Evolutionary conservation across 2,113 vertebrate genomes (phyloP).

Genomic region (Rostratula benghalensis): DNA sequence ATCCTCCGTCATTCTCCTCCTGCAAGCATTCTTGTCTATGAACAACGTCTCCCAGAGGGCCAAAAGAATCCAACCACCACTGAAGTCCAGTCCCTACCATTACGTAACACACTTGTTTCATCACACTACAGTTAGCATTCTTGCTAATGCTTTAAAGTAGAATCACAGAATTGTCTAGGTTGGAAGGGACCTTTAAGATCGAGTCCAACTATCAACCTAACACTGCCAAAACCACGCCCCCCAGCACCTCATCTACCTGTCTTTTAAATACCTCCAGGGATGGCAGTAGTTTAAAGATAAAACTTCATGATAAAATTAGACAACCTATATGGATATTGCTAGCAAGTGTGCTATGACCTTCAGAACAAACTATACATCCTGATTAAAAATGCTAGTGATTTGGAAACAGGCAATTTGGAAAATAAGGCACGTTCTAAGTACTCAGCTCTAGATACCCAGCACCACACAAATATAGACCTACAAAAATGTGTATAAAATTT

Average conservation of each 20-base stretch:
- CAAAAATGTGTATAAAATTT: fast-evolving
- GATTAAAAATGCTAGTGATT: neutral
- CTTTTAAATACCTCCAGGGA: too few species aligned
- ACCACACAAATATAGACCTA: neutral
- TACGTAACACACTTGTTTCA: neutral
- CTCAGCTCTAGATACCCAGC: neutral
- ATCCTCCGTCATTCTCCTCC: neutral
- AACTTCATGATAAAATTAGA: neutral
- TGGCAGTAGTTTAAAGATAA: neutral
- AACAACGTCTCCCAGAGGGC: neutral
- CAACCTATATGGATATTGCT: neutral
- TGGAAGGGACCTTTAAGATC: too few species aligned
- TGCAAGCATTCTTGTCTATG: neutral
- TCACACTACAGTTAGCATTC: neutral
- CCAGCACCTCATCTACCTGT: too few species aligned
- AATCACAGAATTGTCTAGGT: too few species aligned
- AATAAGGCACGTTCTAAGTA: neutral
- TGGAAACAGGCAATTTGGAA: neutral
- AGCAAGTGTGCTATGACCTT: neutral
- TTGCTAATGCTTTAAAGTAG: neutral
- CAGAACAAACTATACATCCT: neutral
- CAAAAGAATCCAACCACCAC: neutral
- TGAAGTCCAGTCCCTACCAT: neutral
- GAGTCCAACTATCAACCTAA: too few species aligned
- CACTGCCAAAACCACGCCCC: too few species aligned